Evolutionary conservation across 2,888 invertebrate species (phyloP).

Genomic region (Lithophane ornitopus): DNA sequence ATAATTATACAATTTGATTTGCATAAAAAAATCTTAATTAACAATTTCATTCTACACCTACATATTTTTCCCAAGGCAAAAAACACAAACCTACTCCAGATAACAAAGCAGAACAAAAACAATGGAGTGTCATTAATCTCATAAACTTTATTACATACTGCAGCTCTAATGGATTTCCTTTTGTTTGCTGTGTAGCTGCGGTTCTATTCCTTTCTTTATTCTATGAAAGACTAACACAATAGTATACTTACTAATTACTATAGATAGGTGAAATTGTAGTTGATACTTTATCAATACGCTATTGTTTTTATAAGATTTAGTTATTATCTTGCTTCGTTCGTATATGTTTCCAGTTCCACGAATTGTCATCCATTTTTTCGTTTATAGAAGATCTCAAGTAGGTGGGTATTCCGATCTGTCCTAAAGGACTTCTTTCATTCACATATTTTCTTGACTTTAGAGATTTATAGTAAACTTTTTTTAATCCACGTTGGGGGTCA

Average conservation of each 20-base stretch:
- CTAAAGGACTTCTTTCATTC: background rate
- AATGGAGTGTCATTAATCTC: conserved; percentile 54
- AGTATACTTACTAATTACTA: background rate
- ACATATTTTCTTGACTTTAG: background rate
- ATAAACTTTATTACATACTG: conserved; percentile 63
- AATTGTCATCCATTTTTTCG: too few relatives aligned
- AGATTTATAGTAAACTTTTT: background rate
- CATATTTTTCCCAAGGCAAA: too few relatives aligned
- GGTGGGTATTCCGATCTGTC: background rate
- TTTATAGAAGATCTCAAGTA: background rate
- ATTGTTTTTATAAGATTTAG: background rate
- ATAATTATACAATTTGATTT: too few relatives aligned
- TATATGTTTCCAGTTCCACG: too few relatives aligned
- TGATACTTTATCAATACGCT: background rate
- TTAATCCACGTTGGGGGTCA: background rate
- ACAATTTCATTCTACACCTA: too few relatives aligned
- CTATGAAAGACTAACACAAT: background rate
- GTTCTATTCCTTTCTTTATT: conserved; percentile 38
- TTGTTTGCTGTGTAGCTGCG: conserved; percentile 54
- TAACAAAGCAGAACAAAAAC: conserved; percentile 46
- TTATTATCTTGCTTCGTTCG: too few relatives aligned
- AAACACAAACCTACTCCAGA: background rate
- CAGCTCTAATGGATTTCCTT: conserved; percentile 59
- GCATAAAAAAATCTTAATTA: too few relatives aligned
- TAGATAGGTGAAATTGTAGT: background rate